These are phyloP conservation scores for Morone chrysops DNA, from an alignment of 2,113 vertebrate genomes.

Conservation along the genomic window DNA sequence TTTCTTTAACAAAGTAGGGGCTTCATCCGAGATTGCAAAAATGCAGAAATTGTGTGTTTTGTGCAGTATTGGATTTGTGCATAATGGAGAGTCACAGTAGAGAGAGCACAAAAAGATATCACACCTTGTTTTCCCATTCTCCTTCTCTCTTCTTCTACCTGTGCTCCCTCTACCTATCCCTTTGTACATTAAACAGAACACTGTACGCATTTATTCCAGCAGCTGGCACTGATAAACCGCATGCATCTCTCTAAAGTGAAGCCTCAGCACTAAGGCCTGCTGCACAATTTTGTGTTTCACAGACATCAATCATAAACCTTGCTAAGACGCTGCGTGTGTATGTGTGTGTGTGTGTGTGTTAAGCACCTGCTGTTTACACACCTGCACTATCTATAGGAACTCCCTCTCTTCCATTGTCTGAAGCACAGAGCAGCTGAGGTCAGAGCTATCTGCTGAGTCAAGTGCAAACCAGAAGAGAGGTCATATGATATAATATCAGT, in stretches of 20 bases:
- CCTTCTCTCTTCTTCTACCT: neutral
- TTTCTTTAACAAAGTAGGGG: constrained; percentile 39
- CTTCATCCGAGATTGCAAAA: constrained; percentile 46
- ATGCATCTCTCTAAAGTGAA: constrained; percentile 72
- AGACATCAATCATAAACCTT: constrained; percentile 72
- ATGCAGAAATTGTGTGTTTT: constrained; percentile 35
- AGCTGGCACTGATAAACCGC: constrained; percentile 73
- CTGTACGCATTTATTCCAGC: constrained; percentile 45
- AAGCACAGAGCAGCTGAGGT: constrained; percentile 67
- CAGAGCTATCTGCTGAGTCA: constrained; percentile 72
- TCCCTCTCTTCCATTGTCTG: constrained; percentile 59
- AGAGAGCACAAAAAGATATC: constrained; percentile 21
- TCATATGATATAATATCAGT: constrained; percentile 54
- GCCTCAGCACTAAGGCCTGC: constrained; percentile 79
- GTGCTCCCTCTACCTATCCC: constrained; percentile 6
- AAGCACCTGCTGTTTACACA: constrained; percentile 76
- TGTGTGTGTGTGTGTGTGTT: constrained; percentile 12
- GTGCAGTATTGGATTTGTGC: constrained; percentile 52
- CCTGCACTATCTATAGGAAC: constrained; percentile 73
- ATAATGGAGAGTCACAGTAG: constrained; percentile 17
- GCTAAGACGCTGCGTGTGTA: neutral
- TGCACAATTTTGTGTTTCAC: constrained; percentile 70
- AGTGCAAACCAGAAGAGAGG: constrained; percentile 46
- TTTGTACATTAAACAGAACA: constrained; percentile 47
- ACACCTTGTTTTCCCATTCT: constrained; percentile 20